phyloP scores from a whole-genome alignment of 1,140 invertebrate species.

The Penaeus vannamei region DNA sequence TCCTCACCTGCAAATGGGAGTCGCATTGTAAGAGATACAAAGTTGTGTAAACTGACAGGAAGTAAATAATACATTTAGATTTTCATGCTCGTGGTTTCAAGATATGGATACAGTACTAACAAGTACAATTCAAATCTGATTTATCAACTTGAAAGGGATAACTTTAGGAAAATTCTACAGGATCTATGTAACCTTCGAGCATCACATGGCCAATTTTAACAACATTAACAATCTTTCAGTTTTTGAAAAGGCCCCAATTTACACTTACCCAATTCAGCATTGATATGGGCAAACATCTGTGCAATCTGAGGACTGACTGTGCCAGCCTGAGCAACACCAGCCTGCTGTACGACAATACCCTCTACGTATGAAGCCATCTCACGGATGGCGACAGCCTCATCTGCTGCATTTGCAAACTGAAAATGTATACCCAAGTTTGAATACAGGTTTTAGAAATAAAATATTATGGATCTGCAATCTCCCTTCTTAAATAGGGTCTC shows the following conservation, averaged over 20 bases:
- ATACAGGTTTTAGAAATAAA: not conserved
- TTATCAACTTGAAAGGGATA: too few species aligned
- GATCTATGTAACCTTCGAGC: too few species aligned
- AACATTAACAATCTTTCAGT: too few species aligned
- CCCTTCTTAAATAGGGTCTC: not conserved
- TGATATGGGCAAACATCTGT: slow-evolving; percentile 59
- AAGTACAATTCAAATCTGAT: too few species aligned
- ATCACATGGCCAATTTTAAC: too few species aligned
- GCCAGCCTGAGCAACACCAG: slow-evolving; percentile 46
- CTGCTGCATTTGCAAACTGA: slow-evolving; percentile 67
- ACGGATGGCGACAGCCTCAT: slow-evolving; percentile 64
- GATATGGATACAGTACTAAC: too few species aligned
- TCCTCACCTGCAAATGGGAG: slow-evolving; percentile 47
- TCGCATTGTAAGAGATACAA: not conserved
- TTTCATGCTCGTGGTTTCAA: too few species aligned
- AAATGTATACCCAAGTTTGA: not conserved
- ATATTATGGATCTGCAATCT: not conserved
- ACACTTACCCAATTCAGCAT: slow-evolving; percentile 61
- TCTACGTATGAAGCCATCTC: slow-evolving; percentile 65
- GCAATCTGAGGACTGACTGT: slow-evolving; percentile 65
- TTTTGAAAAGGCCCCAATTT: not conserved
- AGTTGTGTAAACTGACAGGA: not conserved
- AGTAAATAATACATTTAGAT: too few species aligned
- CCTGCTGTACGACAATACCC: slow-evolving; percentile 64
- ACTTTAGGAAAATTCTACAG: too few species aligned